Base-by-base conservation (phyloP, 2,888 invertebrate species). In the Germaria angustata region DNA sequence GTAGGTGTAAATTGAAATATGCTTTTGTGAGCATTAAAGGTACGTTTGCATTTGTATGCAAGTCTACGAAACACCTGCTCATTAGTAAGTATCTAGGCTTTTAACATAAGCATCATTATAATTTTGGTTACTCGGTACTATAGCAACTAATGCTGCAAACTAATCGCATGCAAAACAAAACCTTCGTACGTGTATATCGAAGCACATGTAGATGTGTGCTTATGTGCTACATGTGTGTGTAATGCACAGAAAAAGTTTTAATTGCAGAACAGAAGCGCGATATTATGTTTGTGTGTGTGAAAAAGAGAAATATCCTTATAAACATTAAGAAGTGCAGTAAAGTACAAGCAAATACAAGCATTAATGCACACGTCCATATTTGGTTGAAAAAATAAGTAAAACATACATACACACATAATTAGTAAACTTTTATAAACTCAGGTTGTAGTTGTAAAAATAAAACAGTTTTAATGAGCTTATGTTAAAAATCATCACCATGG, bases 341-440 rank as follows among this genome's bases (percentile, higher is more conserved):
- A 32, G 51, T 61, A 69, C 24, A 36, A 79, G n/a, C 24, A 24
- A 66, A 20, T 61, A 34, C 22, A 63, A 49, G 63, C 8, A 57
- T 24, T 53, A 63, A 66, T 41, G 61, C 57, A 66, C 80, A 80
- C 57, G 57, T 79, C 32, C 65, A 71, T 65, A 72, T 49, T 73
- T 69, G 66, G 51, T 57, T 53, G 53, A 44, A 55, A 83, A 63
- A 66, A 76, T 13, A 34, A 80, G 49, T 28, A 63, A 76, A 59
- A 57, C 36, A 65, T 6, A 55, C 28, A 11, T 6, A 57, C 53
- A 71, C 73, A 81, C 73, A 81, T 83, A 81, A 81, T 81, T 78
- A 81, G 81, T 68, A 78, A 81, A 81, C 73, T 84, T 79, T 55
- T 69, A 79, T 80, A 78, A 79, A 81, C 68, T 73, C 24, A 51